Base-by-base conservation (phyloP, 2,797 vertebrate genomes). In the Hoplostethus atlanticus region DNA sequence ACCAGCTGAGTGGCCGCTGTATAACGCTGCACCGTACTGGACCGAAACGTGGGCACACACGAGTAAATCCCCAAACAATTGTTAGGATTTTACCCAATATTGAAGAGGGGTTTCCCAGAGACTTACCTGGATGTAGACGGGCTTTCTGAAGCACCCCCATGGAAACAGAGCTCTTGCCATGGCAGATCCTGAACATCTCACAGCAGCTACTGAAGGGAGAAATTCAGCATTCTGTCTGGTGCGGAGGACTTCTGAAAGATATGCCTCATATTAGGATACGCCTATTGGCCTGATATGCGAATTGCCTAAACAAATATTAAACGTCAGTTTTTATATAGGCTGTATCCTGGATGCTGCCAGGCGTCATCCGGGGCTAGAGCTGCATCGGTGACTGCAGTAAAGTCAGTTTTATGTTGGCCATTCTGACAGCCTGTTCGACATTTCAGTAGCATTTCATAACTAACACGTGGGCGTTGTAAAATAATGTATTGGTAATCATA, bases 131-230 rank as follows among this genome's bases (percentile, higher is more conserved):
- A 95, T 82, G 88, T 93, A 91, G 78, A 89, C 93, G 84, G 94
- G 94, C 82, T 95, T 97, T 84, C 94, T 95, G 64, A 96, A 93
- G 95, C 96, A 89, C 90, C 95, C 92, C 94, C 95, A 96, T 87
- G 95, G 92, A 92, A 96, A 94, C 92, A 95, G 91, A 93, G 91
- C 92, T 91, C 94, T 95, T 81, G 96, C 97, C 97, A 97, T 97
- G 94, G 93, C 92, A 92, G 81, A 87, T 62, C 94, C 91, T 76
- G 86, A 85, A 89, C 95, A 96, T 96, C 94, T 96, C 96, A 95
- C 96, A 85, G 68, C 88, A 70, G 87, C 91, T 81, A 83, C 67
- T 21, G 59, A 38, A 62, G 73, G 64, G 51, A 57, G 52, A 62
- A 52, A 74, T 63, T 62, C 66, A 62, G 57, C 61, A 30, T 13